phyloP scores from a whole-genome alignment of 2,888 invertebrate species.

The Yponomeuta malinellus region DNA sequence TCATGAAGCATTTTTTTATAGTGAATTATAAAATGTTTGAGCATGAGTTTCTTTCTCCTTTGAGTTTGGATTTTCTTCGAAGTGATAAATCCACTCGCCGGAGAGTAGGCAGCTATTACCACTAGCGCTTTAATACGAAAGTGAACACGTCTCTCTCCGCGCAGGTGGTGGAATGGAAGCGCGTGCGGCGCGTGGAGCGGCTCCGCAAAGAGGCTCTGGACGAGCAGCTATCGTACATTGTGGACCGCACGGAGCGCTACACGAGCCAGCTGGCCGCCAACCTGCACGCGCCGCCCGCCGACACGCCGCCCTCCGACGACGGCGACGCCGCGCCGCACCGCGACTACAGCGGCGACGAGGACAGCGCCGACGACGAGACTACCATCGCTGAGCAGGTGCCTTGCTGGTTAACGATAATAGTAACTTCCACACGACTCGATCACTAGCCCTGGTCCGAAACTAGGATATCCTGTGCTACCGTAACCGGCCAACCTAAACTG shows the following conservation, averaged over 20 bases:
- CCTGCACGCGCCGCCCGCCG: slow-evolving; percentile 59
- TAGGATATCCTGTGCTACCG: too few species aligned
- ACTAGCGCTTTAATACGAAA: too few species aligned
- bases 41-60: too few species aligned
- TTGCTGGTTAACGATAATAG: too few species aligned
- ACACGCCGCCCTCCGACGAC: slow-evolving; percentile 21
- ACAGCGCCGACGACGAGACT: slow-evolving; percentile 92
- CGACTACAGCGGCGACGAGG: slow-evolving; percentile 78
- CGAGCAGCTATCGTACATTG: slow-evolving; percentile 97
- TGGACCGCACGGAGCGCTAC: slow-evolving; percentile 98
- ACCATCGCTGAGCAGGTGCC: slow-evolving; percentile 86
- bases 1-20: too few species aligned
- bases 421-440: too few species aligned
- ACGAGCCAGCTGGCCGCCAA: slow-evolving; percentile 93
- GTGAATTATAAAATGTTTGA: too few species aligned
- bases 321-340: slow-evolving; percentile 22
- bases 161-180: slow-evolving; percentile 94
- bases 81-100: too few species aligned
- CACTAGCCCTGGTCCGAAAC: too few species aligned
- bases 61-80: too few species aligned
- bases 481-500: too few species aligned
- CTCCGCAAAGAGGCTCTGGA: slow-evolving; percentile 96
- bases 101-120: too few species aligned
- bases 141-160: background rate
- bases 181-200: slow-evolving; percentile 93